Conservation (phyloP, 2,888 invertebrate genomes). For the Scelioninae gen. 2 region DNA sequence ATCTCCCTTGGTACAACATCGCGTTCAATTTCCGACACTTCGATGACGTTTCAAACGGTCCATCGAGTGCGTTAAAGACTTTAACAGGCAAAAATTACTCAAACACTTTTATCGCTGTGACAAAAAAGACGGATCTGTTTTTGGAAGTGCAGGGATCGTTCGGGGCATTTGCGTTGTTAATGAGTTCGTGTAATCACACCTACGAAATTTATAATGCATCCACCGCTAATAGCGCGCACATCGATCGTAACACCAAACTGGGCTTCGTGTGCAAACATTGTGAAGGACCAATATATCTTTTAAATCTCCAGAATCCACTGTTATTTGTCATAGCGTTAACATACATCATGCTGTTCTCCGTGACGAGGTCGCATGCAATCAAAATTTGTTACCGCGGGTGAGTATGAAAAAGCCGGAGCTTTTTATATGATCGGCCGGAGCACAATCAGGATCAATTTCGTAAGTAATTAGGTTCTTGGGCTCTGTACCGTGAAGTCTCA, state of each 20-base stretch:
- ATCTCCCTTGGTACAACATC: too few species aligned
- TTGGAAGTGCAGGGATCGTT: constrained; percentile 25
- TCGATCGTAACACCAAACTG: constrained; percentile 13
- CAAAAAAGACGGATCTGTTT: too few species aligned
- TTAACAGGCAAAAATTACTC: too few species aligned
- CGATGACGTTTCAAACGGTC: too few species aligned
- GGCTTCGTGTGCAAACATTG: constrained; percentile 16
- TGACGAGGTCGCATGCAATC: constrained; percentile 38
- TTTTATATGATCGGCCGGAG: constrained; percentile 15
- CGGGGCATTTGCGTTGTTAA: constrained; percentile 23
- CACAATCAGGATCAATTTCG: constrained; percentile 41
- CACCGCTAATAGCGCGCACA: constrained; percentile 24
- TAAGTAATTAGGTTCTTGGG: constrained; percentile 52
- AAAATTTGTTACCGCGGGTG: constrained; percentile 30
- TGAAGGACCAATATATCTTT: constrained; percentile 49
- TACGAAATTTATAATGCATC: constrained; percentile 24
- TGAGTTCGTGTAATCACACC: constrained; percentile 22
- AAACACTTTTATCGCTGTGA: too few species aligned
- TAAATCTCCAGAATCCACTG: constrained; percentile 41
- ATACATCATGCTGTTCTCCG: constrained; percentile 38
- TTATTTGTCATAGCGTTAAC: constrained; percentile 41
- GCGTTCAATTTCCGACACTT: too few species aligned
- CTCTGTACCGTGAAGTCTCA: constrained; percentile 49
- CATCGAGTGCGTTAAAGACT: too few species aligned
- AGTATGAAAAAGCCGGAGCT: constrained; percentile 35